Percentiles rank a stretch among this genome's conserved stretches.
Evolutionary conservation across 2,888 invertebrate genomes (phyloP).

Genomic region (Rhimphoctona megacephalus): DNA sequence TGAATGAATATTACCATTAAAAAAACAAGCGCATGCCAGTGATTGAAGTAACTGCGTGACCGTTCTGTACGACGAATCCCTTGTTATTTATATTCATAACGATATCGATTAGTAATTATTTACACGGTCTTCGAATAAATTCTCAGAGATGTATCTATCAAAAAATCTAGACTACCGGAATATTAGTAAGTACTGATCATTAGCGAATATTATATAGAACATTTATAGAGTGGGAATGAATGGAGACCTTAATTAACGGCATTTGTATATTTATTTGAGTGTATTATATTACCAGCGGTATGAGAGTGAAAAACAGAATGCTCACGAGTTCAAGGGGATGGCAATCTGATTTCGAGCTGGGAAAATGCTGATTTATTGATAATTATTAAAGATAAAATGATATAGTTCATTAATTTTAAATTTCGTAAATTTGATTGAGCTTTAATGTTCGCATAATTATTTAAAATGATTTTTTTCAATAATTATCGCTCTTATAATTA

Average conservation of each 20-base stretch:
- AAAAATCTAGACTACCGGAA: conserved; percentile 42
- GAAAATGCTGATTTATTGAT: neutral
- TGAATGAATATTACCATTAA: too few relatives aligned
- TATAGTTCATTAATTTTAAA: neutral
- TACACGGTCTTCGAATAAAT: conserved; percentile 41
- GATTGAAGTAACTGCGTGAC: neutral
- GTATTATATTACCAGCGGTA: neutral
- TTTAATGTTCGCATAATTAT: neutral
- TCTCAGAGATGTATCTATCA: conserved; percentile 64
- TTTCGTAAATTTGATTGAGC: neutral
- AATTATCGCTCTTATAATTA: neutral
- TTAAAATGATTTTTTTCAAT: neutral
- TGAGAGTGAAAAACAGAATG: neutral
- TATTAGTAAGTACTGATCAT: conserved; percentile 5
- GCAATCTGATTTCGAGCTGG: neutral
- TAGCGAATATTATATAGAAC: conserved; percentile 43
- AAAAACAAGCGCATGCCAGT: neutral
- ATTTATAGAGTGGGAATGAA: conserved; percentile 36
- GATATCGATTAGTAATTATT: conserved; percentile 46
- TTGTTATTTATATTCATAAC: conserved; percentile 46
- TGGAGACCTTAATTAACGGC: conserved; percentile 17
- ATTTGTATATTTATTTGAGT: conserved; percentile 34
- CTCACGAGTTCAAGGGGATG: neutral
- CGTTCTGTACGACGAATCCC: neutral
- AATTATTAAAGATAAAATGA: neutral